Base-by-base conservation (phyloP, 2,797 vertebrate genomes). In the Lagocephalus sceleratus region DNA sequence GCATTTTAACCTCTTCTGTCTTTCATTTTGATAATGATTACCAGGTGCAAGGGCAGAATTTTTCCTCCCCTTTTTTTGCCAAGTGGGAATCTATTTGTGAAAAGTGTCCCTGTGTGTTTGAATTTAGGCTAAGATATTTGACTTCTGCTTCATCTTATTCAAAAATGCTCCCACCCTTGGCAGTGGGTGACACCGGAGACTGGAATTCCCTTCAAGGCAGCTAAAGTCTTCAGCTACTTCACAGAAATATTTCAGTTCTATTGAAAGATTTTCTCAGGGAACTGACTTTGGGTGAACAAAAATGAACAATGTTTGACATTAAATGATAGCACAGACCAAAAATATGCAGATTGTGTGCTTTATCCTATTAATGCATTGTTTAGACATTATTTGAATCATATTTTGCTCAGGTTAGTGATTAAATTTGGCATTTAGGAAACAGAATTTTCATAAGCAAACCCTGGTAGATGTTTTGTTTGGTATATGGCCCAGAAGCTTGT, bases 21-120 rank as follows among this genome's bases (percentile, higher is more conserved):
- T 90, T 87, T 85, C 84, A 88, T 92, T 91, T 68, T 9, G 35
- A 23, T 95, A 97, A 98, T 95, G 90, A 92, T 86, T 94, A 88
- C 92, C 95, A 98, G 84, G 93, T 94, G 94, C 78, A 73, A 84
- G 70, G 62, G 81, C 76, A 72, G 75, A 66, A 84, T 83, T 89
- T 83, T 89, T 78, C 73, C 75, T 64, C 68, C 64, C 63, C 56
- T 45, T 76, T 76, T 55, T 82, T 80, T 63, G 72, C 81, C 78
- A 85, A 85, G 84, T 75, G 75, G 56, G 49, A 79, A 86, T 71
- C 75, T 81, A 86, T 87, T 85, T 87, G 79, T 77, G 80, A 88
- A 86, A 84, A 79, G 76, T 84, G 76, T 87, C 76, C 81, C 58
- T 83, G 74, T 81, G 76, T 88, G 83, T 86, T 87, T 86, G 80